phyloP scores from a whole-genome alignment of 2,888 invertebrate genomes.

The Petrolisthes manimaculis region DNA sequence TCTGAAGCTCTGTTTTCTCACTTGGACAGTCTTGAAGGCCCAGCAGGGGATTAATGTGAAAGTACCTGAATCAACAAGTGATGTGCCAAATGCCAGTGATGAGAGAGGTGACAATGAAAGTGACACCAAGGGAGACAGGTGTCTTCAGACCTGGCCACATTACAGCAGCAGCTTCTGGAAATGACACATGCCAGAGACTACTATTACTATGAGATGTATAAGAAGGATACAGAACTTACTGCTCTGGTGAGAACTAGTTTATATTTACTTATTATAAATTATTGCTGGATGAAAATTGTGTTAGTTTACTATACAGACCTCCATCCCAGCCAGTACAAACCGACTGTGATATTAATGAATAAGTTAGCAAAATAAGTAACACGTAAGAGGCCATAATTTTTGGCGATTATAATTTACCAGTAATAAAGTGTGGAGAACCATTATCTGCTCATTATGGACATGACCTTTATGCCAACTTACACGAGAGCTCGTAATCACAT shows the following conservation, averaged over 20 bases:
- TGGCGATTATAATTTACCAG: no score
- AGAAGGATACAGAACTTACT: constrained; percentile 51
- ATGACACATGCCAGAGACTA: constrained; percentile 65
- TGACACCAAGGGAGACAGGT: background rate
- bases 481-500: no score
- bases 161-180: constrained; percentile 63
- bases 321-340: no score
- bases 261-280: no score
- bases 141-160: constrained; percentile 31
- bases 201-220: constrained; percentile 63
- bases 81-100: background rate
- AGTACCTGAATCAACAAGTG: background rate
- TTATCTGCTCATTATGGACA: no score
- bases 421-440: no score
- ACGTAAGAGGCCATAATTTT: no score
- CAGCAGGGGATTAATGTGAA: constrained; percentile 48
- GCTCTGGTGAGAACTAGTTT: constrained; percentile 25
- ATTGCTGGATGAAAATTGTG: no score
- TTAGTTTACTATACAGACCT: no score
- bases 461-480: no score
- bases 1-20: background rate
- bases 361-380: no score
- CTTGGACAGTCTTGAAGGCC: constrained; percentile 41
- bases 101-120: background rate
- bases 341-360: no score